Conservation (phyloP, 2,113 vertebrate genomes). For the Odobenus rosmarus region DNA sequence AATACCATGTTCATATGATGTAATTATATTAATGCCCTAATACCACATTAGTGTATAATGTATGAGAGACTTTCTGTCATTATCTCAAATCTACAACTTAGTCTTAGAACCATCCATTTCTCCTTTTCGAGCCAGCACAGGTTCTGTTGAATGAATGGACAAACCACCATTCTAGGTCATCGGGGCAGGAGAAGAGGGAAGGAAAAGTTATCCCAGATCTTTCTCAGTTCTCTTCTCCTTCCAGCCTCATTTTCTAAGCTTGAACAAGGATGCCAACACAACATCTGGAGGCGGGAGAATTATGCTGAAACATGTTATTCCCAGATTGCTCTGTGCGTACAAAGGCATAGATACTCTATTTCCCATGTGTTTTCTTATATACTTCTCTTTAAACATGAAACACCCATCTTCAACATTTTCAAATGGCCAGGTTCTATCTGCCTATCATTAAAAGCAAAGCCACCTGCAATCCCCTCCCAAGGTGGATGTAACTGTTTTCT, state of each 20-base stretch:
- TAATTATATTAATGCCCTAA: not conserved
- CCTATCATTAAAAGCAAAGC: not conserved
- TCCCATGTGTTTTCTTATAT: not conserved
- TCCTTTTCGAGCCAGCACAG: not conserved
- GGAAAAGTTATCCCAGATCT: not conserved
- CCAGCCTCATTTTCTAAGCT: not conserved
- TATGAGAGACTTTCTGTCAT: not conserved
- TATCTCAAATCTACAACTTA: not conserved
- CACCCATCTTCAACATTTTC: not conserved
- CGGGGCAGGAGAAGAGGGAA: not conserved
- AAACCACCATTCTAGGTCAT: not conserved
- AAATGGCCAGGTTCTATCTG: not conserved
- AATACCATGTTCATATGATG: not conserved
- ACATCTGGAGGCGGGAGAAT: not conserved
- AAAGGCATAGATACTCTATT: not conserved
- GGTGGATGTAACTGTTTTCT: not conserved
- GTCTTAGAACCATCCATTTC: not conserved
- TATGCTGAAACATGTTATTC: not conserved
- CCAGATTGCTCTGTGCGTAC: not conserved
- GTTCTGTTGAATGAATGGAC: not conserved
- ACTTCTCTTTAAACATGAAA: not conserved
- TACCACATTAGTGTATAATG: not conserved
- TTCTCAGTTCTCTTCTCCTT: not conserved
- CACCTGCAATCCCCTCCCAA: not conserved
- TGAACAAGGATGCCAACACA: not conserved